Conservation (phyloP, 2,888 invertebrate species). For the Lasioglossum leucozonium region DNA sequence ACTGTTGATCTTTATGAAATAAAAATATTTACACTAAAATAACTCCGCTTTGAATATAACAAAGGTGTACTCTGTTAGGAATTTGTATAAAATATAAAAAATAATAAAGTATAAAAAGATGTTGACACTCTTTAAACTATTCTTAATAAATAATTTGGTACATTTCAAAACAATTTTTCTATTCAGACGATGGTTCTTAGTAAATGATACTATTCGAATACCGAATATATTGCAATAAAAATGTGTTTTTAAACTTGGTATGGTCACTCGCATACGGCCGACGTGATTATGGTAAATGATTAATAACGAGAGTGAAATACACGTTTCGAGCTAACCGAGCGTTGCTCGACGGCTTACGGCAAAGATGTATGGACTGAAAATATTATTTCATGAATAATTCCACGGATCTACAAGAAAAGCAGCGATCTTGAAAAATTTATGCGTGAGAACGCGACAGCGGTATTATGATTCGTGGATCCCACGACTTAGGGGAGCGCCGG, state of each 20-base stretch:
- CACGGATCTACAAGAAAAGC: background rate
- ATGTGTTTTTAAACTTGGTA: background rate
- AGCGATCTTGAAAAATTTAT: background rate
- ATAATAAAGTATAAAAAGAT: too few relatives aligned
- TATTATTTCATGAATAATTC: constrained; percentile 3
- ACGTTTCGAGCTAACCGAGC: background rate
- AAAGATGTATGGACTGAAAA: background rate
- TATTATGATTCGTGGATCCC: constrained; percentile 6
- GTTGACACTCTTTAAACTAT: too few relatives aligned
- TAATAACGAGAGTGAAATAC: background rate
- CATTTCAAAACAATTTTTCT: too few relatives aligned
- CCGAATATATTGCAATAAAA: background rate
- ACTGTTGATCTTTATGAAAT: background rate
- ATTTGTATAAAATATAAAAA: background rate
- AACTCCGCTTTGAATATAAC: too few relatives aligned
- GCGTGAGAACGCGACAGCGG: background rate
- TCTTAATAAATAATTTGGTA: background rate
- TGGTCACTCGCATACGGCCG: background rate
- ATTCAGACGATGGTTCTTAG: background rate
- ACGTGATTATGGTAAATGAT: background rate
- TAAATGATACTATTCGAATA: background rate
- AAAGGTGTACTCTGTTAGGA: too few relatives aligned
- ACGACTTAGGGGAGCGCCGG: background rate
- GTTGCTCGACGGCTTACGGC: background rate
- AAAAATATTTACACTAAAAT: background rate